Evolutionary conservation across 2,797 vertebrate species (phyloP), one percentile per base, ranked within the genome.

Genomic region (Phoxinus dragarum): DNA sequence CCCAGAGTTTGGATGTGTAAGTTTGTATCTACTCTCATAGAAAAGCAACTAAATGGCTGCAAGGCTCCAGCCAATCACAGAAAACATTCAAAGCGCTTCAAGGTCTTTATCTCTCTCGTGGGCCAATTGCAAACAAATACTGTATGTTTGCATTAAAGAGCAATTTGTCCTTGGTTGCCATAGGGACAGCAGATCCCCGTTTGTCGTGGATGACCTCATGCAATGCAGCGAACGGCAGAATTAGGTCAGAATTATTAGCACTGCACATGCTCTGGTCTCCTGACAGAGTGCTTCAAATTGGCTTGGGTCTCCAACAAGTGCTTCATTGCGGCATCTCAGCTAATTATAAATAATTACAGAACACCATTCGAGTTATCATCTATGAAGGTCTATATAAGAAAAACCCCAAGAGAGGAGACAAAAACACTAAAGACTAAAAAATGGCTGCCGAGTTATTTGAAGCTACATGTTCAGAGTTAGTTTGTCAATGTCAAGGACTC

Each of bases 271-370:
- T 84, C 59, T 87, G 82, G 85, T 89, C 91, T 89, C 91, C 89
- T 91, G 90, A 92, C 88, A 84, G 90, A 92, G 86, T 90, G 84
- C 90, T 93, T 92, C 90, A 92, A 89, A 90, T 91, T 91, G 90
- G 89, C 89, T 2, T 61, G 89, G 90, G 90, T 92, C 87, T 81
- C 84, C 91, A 88, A 93, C 92, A 90, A 92, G 91, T 90, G 86
- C 86, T 91, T 86, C 90, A 91, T 90, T 91, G 88, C 83, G 74
- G 91, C 91, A 92, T 89, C 89, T 83, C 85, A 89, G 89, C 89
- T 90, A 92, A 94, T 94, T 94, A 90, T 93, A 87, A 94, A 92
- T 94, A 93, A 94, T 93, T 92, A 92, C 67, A 34, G 83, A 91
- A 76, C 89, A 80, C 78, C 67, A 88, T 83, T 85, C 77, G 44